A percentile compares a stretch with the other conserved stretches of the same genome.
phyloP scores from a whole-genome alignment of 2,888 invertebrate species.

The Tiphia femorata region DNA sequence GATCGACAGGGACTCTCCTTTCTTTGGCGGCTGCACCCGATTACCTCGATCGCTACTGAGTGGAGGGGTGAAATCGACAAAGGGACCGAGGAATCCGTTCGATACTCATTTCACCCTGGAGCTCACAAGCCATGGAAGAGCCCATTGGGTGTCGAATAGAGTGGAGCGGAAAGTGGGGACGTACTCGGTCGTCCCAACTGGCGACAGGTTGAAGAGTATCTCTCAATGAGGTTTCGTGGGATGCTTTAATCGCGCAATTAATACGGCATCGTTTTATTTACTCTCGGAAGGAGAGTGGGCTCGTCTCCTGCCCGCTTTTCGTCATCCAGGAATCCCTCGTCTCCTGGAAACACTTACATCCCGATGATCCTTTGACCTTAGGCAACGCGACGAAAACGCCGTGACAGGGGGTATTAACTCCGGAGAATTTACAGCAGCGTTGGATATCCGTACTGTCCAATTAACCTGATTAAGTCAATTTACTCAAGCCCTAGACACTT shows the following conservation, averaged over 20 bases:
- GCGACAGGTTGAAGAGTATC: too few species aligned
- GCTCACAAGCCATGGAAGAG: too few species aligned
- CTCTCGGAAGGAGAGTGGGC: not conserved
- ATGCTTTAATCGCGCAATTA: constrained; percentile 29
- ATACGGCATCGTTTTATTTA: constrained; percentile 24
- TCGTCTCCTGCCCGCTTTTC: not conserved
- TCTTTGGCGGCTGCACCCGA: not conserved
- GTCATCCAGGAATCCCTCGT: not conserved
- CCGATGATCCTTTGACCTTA: not conserved
- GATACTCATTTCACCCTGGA: not conserved
- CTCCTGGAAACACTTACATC: not conserved
- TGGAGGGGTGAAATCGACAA: not conserved
- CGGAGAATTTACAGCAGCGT: constrained; percentile 10
- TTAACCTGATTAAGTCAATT: constrained; percentile 35
- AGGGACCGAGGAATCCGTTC: not conserved
- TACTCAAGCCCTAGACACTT: constrained; percentile 18
- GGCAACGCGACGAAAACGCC: constrained; percentile 13
- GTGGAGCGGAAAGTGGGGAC: too few species aligned
- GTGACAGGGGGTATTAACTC: constrained; percentile 27
- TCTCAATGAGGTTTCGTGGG: too few species aligned
- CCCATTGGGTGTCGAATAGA: too few species aligned
- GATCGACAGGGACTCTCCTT: constrained; percentile 19
- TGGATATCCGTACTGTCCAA: constrained; percentile 21
- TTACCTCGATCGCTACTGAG: not conserved
- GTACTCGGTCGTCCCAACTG: too few species aligned